phyloP scores from a whole-genome alignment of 2,797 vertebrate species.

The Mus minutoides region DNA sequence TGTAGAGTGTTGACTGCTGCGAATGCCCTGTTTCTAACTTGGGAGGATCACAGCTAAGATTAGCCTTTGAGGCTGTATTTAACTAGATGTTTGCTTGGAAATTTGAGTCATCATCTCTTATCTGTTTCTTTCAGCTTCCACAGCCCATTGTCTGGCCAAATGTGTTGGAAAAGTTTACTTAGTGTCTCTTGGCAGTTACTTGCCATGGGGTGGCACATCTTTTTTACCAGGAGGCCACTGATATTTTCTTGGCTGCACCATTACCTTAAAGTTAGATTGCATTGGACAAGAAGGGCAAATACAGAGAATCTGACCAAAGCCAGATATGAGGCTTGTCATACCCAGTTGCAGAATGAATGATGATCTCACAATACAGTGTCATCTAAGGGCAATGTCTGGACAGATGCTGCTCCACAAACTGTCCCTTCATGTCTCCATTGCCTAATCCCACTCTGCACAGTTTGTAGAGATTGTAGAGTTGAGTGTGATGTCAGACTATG shows the following conservation, averaged over 20 bases:
- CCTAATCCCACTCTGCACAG: not conserved
- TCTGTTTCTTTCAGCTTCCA: slow-evolving; percentile 72
- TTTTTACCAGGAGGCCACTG: slow-evolving; percentile 27
- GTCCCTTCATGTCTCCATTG: slow-evolving; percentile 40
- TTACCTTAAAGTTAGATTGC: slow-evolving; percentile 53
- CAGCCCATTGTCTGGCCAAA: slow-evolving; percentile 68
- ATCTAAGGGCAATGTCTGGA: slow-evolving; percentile 5
- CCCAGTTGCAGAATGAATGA: slow-evolving; percentile 19
- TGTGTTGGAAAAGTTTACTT: slow-evolving; percentile 70
- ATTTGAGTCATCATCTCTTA: slow-evolving; percentile 69
- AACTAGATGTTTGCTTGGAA: slow-evolving; percentile 68
- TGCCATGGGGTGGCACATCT: slow-evolving; percentile 14
- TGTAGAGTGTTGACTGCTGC: slow-evolving; percentile 6
- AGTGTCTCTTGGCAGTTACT: slow-evolving; percentile 56
- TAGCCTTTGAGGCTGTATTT: slow-evolving; percentile 64
- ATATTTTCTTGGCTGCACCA: slow-evolving; percentile 32
- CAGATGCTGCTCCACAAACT: not conserved
- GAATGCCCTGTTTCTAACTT: slow-evolving; percentile 54
- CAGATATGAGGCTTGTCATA: slow-evolving; percentile 48
- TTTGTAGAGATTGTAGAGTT: slow-evolving; percentile 30
- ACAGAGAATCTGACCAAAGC: slow-evolving; percentile 23
- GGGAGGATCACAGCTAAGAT: slow-evolving; percentile 46
- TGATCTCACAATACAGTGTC: slow-evolving; percentile 1
- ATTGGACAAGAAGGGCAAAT: slow-evolving; percentile 43
- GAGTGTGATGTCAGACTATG: slow-evolving; percentile 1